Percentiles rank a stretch among this genome's conserved stretches.
phyloP scores from a whole-genome alignment of 2,113 vertebrate species.

The Epinephelus cyanopodus region DNA sequence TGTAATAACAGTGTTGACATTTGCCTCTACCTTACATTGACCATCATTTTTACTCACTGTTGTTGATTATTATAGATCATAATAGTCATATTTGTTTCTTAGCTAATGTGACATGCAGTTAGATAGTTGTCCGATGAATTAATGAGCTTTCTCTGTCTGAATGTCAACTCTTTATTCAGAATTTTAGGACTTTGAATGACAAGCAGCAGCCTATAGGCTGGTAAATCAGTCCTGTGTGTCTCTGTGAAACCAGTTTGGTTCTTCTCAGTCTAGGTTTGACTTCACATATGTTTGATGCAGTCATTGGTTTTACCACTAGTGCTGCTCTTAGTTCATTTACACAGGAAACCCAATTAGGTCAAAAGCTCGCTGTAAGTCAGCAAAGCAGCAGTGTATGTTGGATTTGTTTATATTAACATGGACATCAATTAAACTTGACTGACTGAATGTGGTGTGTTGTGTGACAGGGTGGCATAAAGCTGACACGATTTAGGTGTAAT shows the following conservation, averaged over 20 bases:
- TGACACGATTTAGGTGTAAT: neutral
- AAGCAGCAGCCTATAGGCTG: neutral
- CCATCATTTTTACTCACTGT: neutral
- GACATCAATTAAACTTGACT: neutral
- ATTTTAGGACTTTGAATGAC: neutral
- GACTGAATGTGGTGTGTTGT: neutral
- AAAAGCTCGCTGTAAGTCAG: conserved; percentile 2
- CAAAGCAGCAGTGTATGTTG: neutral
- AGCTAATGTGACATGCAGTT: neutral
- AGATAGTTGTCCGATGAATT: neutral
- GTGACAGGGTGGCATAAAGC: neutral
- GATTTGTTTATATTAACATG: conserved; percentile 31
- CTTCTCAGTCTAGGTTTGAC: neutral
- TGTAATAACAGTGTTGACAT: neutral
- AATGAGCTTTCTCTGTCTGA: neutral
- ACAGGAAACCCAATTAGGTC: conserved; percentile 26
- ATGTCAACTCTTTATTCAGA: neutral
- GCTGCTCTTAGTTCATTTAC: conserved; percentile 20
- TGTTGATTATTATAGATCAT: neutral
- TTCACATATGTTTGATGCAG: conserved; percentile 4
- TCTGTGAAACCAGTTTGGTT: conserved; percentile 2
- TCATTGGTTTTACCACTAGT: conserved; percentile 1
- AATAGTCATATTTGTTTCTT: neutral
- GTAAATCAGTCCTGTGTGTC: neutral
- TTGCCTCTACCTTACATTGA: neutral